Evolutionary conservation across 2,888 invertebrate genomes (phyloP).

Genomic region (Pristionchus maxplancki): DNA sequence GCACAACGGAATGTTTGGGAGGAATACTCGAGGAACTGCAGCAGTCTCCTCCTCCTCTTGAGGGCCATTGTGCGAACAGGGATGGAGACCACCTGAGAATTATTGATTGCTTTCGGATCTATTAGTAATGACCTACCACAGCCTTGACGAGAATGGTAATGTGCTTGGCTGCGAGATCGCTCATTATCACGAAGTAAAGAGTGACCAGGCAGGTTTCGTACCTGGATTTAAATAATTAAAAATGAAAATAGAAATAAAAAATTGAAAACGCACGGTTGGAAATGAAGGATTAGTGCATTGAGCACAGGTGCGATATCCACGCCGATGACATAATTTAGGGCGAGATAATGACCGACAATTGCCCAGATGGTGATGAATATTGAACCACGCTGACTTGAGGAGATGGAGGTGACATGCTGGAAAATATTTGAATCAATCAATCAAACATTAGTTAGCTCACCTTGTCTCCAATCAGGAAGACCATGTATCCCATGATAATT

Average conservation of each 20-base stretch:
- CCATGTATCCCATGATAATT: slow-evolving; percentile 41
- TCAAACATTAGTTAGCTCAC: background rate
- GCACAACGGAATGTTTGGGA: slow-evolving; percentile 52
- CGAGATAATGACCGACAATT: slow-evolving; percentile 34
- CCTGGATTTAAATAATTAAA: background rate
- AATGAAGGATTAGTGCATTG: slow-evolving; percentile 34
- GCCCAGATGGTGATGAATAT: background rate
- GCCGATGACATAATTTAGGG: slow-evolving; percentile 19
- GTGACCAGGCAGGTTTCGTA: slow-evolving; percentile 38
- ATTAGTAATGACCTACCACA: slow-evolving; percentile 20
- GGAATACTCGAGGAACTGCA: slow-evolving; percentile 56
- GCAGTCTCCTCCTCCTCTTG: slow-evolving; percentile 49
- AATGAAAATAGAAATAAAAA: background rate
- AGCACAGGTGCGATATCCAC: background rate
- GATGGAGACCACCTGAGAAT: slow-evolving; percentile 25
- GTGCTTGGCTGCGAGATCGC: slow-evolving; percentile 51
- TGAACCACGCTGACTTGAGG: slow-evolving; percentile 14
- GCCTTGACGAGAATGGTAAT: slow-evolving; percentile 44
- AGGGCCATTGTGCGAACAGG: slow-evolving; percentile 41
- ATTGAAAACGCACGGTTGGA: slow-evolving; percentile 21
- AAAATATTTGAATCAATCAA: background rate
- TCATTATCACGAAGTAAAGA: slow-evolving; percentile 50
- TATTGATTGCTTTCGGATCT: background rate
- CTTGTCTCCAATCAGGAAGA: slow-evolving; percentile 49
- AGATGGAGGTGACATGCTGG: slow-evolving; percentile 27